phyloP scores from a whole-genome alignment of 2,113 vertebrate genomes.

The Archocentrus centrarchus region DNA sequence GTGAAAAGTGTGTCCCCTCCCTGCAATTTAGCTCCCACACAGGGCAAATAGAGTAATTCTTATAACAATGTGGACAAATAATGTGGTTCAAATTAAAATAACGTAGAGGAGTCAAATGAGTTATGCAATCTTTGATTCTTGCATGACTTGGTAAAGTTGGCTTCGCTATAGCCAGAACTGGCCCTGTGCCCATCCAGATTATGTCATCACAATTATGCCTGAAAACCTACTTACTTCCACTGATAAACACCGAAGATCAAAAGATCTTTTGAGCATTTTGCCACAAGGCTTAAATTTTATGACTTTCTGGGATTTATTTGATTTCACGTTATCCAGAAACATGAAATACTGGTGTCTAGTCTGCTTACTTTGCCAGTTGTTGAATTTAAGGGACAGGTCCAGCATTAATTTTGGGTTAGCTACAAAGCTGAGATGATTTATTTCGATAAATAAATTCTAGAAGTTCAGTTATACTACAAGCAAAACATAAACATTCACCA shows the following conservation, averaged over 20 bases:
- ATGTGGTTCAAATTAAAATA: background rate
- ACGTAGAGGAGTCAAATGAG: background rate
- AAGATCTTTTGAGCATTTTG: background rate
- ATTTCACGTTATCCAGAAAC: background rate
- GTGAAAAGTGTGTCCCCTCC: background rate
- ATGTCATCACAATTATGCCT: slow-evolving; percentile 30
- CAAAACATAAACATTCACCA: background rate
- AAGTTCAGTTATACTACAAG: background rate
- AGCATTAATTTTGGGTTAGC: background rate
- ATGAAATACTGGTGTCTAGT: background rate
- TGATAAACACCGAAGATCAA: slow-evolving; percentile 27
- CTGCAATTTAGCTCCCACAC: accelerated
- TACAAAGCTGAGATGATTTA: background rate
- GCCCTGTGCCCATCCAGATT: slow-evolving; percentile 27
- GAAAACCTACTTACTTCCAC: slow-evolving; percentile 19
- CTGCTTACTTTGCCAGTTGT: background rate
- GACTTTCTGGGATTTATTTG: slow-evolving; percentile 12
- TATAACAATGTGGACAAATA: background rate
- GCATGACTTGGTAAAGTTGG: background rate
- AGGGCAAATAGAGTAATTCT: accelerated
- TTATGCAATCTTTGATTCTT: background rate
- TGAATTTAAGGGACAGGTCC: background rate
- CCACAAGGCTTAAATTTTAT: slow-evolving; percentile 17
- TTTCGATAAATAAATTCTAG: too few relatives aligned
- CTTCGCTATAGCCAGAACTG: background rate